Evolutionary conservation across 2,113 vertebrate species (phyloP), one percentile per base, ranked within the genome.

Genomic region (Mormyrus lacerda): DNA sequence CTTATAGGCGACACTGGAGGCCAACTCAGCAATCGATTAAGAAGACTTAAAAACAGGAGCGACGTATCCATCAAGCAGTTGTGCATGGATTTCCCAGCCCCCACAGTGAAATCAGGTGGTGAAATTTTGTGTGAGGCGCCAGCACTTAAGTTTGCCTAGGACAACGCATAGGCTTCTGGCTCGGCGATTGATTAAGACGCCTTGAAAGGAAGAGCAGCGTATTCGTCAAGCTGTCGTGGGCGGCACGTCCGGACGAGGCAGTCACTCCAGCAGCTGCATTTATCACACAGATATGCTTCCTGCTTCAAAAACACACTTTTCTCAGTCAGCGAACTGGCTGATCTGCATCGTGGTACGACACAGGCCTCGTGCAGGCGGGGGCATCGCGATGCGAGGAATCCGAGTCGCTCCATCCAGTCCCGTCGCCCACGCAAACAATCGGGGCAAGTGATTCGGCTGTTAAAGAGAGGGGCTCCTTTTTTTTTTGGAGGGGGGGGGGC

Each of bases 281-380:
- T 39, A 82, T 89, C 79, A 58, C 42, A 61, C 13, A 58, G 79
- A 85, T 39, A 84, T 35, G 82, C 79, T 48, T 61, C 61, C 27
- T 13, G 47, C 39, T 39, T 55, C 83, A 89, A 79, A 89, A 79
- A 61, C 51, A 65, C 19, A 87, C 85, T 87, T 55, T 31, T 21
- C 27, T 87, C 31, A 21, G 50, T 35, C 50, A 53, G 85, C 19
- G 50, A 35, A 87, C 55, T 31, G 50, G 85, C 47, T 55, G 45
- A 87, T 87, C 50, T 53, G 50, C 85, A 87, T 55, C 0, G 31
- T 21, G 15, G n/a, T 2, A 1, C 27, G 13, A 53, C 85, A 86
- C 47, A 31, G 6, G 50, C 17, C 50, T 17, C 17, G 7, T 55
- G 24, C 85, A 51, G 15, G 27, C 48, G 11, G 24, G 2, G 17